Evolutionary conservation across 2,797 vertebrate species (phyloP).

Genomic region (Natrix natrix): DNA sequence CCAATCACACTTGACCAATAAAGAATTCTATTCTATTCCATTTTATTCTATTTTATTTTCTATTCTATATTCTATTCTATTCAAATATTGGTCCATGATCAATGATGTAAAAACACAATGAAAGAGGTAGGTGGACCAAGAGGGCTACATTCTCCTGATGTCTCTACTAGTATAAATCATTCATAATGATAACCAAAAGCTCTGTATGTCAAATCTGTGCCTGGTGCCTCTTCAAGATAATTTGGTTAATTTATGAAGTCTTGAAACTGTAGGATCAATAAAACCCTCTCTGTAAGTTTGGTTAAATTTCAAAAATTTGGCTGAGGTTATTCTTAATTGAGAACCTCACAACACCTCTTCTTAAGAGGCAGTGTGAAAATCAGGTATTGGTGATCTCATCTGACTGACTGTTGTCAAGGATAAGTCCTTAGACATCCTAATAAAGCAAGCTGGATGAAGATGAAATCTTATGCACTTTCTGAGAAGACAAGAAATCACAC

Average conservation of each 20-base stretch:
- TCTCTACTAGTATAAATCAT: neutral
- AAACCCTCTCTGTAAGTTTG: neutral
- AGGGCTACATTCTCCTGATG: too few species aligned
- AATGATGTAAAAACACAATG: neutral
- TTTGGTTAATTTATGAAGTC: neutral
- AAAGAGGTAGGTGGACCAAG: neutral
- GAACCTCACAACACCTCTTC: neutral
- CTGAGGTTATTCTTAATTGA: too few species aligned
- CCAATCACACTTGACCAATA: too few species aligned
- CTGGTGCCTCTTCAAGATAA: neutral
- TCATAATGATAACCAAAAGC: neutral
- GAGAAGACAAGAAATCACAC: neutral
- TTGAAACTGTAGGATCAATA: neutral
- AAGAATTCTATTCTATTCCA: too few species aligned
- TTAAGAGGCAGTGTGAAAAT: neutral
- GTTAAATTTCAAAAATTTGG: neutral
- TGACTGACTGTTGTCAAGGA: neutral
- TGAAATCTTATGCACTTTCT: neutral
- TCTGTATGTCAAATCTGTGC: neutral
- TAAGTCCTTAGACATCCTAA: neutral
- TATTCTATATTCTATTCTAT: too few species aligned
- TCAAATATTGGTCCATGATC: neutral
- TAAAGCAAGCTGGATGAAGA: neutral
- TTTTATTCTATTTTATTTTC: too few species aligned
- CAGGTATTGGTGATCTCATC: neutral